These are phyloP conservation scores for Hipposideros larvatus DNA, from an alignment of 2,797 vertebrate genomes.

Conservation along the genomic window DNA sequence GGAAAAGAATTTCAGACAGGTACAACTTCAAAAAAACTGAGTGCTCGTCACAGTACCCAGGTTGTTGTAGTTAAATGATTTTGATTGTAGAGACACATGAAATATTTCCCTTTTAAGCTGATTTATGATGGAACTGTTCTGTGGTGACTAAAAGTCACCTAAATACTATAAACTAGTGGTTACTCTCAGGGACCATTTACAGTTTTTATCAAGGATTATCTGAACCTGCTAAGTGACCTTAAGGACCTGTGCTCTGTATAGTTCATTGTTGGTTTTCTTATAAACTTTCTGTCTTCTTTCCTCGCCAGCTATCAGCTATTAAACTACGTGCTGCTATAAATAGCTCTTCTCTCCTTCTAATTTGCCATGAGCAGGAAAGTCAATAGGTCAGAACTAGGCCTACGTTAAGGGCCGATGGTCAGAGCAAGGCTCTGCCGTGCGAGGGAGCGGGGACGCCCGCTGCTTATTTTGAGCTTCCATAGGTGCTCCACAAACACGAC, in stretches of 20 bases:
- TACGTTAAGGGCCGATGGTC: neutral
- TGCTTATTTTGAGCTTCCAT: neutral
- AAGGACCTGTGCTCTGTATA: neutral
- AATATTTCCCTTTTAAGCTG: neutral
- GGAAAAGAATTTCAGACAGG: constrained; percentile 8
- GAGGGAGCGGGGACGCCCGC: neutral
- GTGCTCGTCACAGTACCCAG: neutral
- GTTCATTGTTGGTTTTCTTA: neutral
- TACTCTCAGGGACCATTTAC: neutral
- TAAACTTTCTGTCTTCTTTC: neutral
- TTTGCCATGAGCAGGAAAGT: neutral
- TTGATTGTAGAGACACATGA: neutral
- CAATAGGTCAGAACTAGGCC: neutral
- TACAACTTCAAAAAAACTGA: constrained; percentile 5
- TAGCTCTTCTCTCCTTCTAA: neutral
- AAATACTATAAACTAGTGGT: neutral
- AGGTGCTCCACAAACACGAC: neutral
- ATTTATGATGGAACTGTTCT: neutral
- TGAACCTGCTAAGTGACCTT: neutral
- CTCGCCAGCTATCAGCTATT: neutral
- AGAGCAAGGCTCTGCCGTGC: neutral
- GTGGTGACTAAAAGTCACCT: neutral
- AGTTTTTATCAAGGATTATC: neutral
- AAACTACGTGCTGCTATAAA: constrained; percentile 15
- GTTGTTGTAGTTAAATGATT: constrained; percentile 29